phyloP scores from a whole-genome alignment of 2,113 vertebrate species.

The Chaetura pelagica region DNA sequence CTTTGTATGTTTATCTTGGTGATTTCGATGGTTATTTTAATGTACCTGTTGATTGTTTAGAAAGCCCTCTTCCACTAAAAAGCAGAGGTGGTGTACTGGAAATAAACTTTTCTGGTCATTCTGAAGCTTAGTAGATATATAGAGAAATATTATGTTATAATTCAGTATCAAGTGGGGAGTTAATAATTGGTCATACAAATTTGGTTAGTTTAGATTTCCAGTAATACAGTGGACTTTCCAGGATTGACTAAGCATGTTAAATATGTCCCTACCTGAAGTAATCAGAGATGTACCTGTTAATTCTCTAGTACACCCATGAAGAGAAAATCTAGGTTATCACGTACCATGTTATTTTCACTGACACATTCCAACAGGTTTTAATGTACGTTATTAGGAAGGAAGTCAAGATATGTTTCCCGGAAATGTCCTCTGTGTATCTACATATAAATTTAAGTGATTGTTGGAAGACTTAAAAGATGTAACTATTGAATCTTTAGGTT shows the following conservation, averaged over 20 bases:
- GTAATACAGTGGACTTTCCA: neutral
- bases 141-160: neutral
- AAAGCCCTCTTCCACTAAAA: neutral
- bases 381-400: neutral
- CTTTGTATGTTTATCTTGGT: neutral
- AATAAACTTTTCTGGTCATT: neutral
- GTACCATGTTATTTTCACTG: neutral
- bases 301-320: neutral
- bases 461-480: neutral
- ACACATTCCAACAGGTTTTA: neutral
- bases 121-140: neutral
- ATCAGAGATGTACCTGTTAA: neutral
- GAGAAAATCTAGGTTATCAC: neutral
- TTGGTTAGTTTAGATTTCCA: neutral
- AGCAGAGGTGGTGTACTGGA: neutral
- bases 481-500: neutral
- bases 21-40: neutral
- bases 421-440: neutral
- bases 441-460: neutral
- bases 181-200: neutral
- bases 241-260: neutral
- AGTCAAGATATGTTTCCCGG: neutral
- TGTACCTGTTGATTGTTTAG: neutral
- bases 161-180: neutral
- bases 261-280: neutral